Conservation (phyloP, 2,797 vertebrate genomes). For the Danio choprae region DNA sequence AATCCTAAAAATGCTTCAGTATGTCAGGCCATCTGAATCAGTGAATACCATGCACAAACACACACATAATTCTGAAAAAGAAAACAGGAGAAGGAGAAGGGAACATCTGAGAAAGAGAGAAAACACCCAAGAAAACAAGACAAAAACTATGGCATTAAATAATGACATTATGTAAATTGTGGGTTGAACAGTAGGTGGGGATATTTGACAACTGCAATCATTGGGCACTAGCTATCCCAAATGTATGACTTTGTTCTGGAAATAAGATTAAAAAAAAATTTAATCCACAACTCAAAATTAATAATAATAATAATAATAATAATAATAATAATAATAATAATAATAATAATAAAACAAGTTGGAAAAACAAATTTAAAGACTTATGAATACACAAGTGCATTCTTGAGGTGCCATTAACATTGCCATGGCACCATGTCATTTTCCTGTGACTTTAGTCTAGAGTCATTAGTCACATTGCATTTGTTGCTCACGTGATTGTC, state of each 20-base stretch:
- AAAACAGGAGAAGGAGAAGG: not conserved
- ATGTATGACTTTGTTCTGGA: not conserved
- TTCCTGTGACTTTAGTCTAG: not conserved
- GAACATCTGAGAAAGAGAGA: not conserved
- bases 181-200: conserved; percentile 6
- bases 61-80: not conserved
- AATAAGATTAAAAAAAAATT: not conserved
- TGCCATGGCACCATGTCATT: not conserved
- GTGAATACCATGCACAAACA: not conserved
- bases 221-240: not conserved
- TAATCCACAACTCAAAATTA: not conserved
- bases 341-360: no score
- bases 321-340: no score
- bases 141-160: not conserved
- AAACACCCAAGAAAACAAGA: not conserved
- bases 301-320: not conserved
- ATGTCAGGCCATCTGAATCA: not conserved
- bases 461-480: not conserved
- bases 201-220: conserved; percentile 12
- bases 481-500: not conserved
- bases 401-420: not conserved
- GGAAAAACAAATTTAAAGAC: not conserved
- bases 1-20: no score
- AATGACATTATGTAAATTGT: not conserved
- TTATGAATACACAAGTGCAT: not conserved